Conservation (phyloP, 2,888 invertebrate species). For the Cephus rjabovi region DNA sequence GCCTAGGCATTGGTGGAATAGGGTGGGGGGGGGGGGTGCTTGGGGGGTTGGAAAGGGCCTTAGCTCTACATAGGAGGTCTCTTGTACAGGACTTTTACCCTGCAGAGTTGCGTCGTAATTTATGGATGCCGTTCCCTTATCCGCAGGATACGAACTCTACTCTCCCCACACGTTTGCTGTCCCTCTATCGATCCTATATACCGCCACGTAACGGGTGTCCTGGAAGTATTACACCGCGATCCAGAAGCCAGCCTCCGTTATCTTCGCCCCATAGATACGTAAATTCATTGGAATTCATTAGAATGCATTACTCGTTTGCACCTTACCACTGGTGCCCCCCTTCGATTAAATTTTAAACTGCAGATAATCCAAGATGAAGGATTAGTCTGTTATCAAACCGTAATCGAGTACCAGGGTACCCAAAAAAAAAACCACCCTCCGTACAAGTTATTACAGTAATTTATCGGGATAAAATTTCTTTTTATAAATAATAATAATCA, state of each 20-base stretch:
- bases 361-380: not conserved
- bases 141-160: slow-evolving; percentile 64
- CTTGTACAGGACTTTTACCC: slow-evolving; percentile 65
- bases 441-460: not conserved
- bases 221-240: slow-evolving; percentile 8
- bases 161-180: slow-evolving; percentile 63
- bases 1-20: slow-evolving; percentile 2
- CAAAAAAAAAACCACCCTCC: not conserved
- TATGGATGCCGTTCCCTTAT: slow-evolving; percentile 67
- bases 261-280: not conserved
- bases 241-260: not conserved
- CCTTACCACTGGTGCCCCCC: not conserved
- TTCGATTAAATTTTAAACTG: not conserved
- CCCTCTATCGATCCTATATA: slow-evolving; percentile 65
- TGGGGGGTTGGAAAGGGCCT: slow-evolving; percentile 33
- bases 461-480: not conserved
- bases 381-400: not conserved
- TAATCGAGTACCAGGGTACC: not conserved
- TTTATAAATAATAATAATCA: not conserved
- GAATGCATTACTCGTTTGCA: not conserved
- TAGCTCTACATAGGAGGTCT: slow-evolving; percentile 55
- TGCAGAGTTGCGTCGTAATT: slow-evolving; percentile 65
- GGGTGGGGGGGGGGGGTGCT: slow-evolving; percentile 6
- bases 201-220: slow-evolving; percentile 56
- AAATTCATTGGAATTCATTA: not conserved